These are phyloP conservation scores for Colius striatus DNA, from an alignment of 2,113 vertebrate genomes.

Conservation along the genomic window DNA sequence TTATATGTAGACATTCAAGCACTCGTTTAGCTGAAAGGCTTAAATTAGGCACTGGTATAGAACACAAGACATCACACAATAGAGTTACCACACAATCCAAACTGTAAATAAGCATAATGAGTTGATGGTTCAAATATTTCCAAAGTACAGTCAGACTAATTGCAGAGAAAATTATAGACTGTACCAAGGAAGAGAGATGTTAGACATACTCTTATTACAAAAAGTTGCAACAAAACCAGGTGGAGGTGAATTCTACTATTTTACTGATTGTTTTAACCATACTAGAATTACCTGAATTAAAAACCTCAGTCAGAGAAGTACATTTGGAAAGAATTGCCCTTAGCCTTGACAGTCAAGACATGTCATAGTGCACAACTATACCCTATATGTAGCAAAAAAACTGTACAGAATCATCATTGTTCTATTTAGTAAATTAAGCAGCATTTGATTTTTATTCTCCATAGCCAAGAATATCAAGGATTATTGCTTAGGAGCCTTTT, in stretches of 20 bases:
- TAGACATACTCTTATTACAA: not conserved
- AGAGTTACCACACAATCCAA: not conserved
- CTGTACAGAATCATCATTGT: not conserved
- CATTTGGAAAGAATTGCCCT: not conserved
- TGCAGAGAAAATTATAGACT: rapidly evolving
- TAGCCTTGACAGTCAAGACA: not conserved
- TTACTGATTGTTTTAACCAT: not conserved
- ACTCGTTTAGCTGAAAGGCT: not conserved
- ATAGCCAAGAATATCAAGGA: not conserved
- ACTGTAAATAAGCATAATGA: not conserved
- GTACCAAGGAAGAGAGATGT: not conserved
- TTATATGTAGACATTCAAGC: not conserved
- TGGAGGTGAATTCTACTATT: not conserved
- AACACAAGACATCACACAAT: not conserved
- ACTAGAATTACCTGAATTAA: not conserved
- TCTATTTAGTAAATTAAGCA: not conserved
- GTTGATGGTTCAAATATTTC: not conserved
- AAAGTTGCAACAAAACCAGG: not conserved
- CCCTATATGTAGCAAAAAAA: not conserved
- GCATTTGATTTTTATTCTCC: not conserved
- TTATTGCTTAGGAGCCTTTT: not conserved
- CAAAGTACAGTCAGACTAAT: not conserved
- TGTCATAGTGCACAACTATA: not conserved
- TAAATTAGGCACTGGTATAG: not conserved
- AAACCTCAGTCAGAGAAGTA: not conserved